These are phyloP conservation scores for Epirrhoe tristata DNA, from an alignment of 2,888 invertebrate species.

Conservation along the genomic window DNA sequence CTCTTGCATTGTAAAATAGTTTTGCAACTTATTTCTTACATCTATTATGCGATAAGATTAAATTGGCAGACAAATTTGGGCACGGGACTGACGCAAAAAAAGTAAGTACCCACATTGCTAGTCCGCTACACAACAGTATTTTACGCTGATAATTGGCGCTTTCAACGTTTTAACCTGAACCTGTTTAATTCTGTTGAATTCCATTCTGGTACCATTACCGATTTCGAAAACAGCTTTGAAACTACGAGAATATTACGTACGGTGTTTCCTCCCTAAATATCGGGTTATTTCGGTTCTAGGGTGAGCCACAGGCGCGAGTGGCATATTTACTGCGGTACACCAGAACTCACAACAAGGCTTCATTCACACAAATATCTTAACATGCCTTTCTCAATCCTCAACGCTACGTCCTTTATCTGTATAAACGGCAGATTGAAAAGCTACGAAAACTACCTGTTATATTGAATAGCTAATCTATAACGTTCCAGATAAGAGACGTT, in stretches of 20 bases:
- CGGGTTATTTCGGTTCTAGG: constrained; percentile 20
- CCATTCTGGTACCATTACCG: not conserved
- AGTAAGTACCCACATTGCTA: not conserved
- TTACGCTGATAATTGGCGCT: constrained; percentile 1
- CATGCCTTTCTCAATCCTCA: not conserved
- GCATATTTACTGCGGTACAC: constrained; percentile 23
- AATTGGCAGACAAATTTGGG: constrained; percentile 12
- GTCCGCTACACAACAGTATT: constrained; percentile 8
- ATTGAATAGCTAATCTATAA: constrained; percentile 1
- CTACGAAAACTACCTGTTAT: not conserved
- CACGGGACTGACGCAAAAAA: constrained; percentile 16
- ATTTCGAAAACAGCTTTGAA: not conserved
- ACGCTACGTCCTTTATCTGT: not conserved
- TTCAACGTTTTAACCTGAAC: not conserved
- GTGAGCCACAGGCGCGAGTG: constrained; percentile 19
- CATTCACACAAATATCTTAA: not conserved
- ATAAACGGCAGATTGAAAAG: not conserved
- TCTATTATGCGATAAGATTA: too few relatives aligned
- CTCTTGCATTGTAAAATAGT: too few relatives aligned
- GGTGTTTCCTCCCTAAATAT: constrained; percentile 19
- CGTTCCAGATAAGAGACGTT: not conserved
- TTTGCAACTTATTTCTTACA: too few relatives aligned
- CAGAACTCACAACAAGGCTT: constrained; percentile 5
- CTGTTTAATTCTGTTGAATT: constrained; percentile 1
- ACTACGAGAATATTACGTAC: constrained; percentile 1